These are phyloP conservation scores for Scarus forsteni DNA, from an alignment of 2,797 vertebrate species.

Conservation along the genomic window DNA sequence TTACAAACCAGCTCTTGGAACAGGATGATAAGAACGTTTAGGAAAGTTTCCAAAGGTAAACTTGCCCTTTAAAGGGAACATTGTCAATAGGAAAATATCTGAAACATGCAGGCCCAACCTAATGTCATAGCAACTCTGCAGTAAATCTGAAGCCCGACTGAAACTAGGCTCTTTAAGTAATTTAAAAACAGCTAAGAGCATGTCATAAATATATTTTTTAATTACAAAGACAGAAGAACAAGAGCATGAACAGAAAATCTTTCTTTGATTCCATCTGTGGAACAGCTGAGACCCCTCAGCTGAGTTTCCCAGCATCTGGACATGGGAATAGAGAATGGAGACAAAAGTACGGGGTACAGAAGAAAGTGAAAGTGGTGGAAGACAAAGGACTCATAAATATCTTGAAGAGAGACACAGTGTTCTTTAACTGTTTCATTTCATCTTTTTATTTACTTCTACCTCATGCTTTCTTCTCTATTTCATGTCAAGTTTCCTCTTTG, in stretches of 20 bases:
- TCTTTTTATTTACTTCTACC: conserved; percentile 31
- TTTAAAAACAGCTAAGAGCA: conserved; percentile 1
- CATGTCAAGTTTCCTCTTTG: conserved; percentile 3
- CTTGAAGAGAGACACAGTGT: conserved; percentile 5
- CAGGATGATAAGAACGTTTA: conserved; percentile 5
- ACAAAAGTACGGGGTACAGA: conserved; percentile 15
- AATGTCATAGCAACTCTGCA: conserved; percentile 14
- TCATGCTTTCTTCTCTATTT: conserved; percentile 25
- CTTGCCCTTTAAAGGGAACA: conserved; percentile 14
- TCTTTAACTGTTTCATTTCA: conserved; percentile 30
- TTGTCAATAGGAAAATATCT: conserved; percentile 11
- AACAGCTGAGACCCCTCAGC: conserved; percentile 61
- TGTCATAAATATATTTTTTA: conserved; percentile 19
- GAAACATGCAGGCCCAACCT: neutral
- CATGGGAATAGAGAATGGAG: conserved; percentile 7
- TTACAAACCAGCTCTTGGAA: conserved; percentile 6
- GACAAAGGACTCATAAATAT: conserved; percentile 29
- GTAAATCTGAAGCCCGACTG: conserved; percentile 2
- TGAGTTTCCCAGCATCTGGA: conserved; percentile 46
- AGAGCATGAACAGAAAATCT: conserved; percentile 15
- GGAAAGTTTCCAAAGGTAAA: conserved; percentile 1
- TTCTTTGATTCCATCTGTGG: conserved; percentile 71
- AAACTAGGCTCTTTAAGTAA: conserved; percentile 10
- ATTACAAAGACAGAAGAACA: neutral
- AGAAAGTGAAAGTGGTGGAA: conserved; percentile 22